Conservation (phyloP, 2,797 vertebrate species). For the Gambelia wislizenii region DNA sequence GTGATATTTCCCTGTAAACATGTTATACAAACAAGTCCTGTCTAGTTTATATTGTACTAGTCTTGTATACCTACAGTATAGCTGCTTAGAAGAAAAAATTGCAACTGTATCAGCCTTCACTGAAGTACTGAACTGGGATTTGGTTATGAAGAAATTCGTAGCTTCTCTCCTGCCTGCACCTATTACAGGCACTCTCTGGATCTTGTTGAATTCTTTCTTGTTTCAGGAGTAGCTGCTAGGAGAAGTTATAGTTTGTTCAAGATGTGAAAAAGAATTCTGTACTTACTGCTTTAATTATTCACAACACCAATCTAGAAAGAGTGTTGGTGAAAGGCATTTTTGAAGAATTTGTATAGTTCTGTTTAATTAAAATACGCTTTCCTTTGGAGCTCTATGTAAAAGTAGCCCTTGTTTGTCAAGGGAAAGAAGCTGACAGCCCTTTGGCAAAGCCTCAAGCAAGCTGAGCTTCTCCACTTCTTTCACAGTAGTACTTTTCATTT, state of each 20-base stretch:
- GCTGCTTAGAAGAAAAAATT: too few species aligned
- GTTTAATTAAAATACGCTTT: conserved; percentile 62
- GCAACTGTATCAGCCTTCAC: not conserved
- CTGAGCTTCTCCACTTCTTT: conserved; percentile 63
- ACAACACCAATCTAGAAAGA: conserved; percentile 21
- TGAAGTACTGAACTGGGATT: not conserved
- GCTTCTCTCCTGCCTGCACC: not conserved
- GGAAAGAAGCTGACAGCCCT: conserved; percentile 63
- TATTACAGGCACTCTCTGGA: not conserved
- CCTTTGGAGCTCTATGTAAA: conserved; percentile 62
- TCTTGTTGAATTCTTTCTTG: not conserved
- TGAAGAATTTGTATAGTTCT: conserved; percentile 38
- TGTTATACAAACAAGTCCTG: too few species aligned
- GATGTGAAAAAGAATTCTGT: not conserved
- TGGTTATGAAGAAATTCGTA: not conserved
- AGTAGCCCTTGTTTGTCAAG: conserved; percentile 69
- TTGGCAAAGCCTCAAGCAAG: conserved; percentile 67
- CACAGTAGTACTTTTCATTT: conserved; percentile 67
- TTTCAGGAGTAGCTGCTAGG: not conserved
- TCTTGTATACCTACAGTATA: too few species aligned
- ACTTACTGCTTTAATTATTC: conserved; percentile 28
- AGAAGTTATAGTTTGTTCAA: not conserved
- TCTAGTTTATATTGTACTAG: too few species aligned
- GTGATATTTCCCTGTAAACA: too few species aligned
- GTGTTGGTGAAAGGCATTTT: conserved; percentile 47